These are phyloP conservation scores for Orcinus orca DNA, from an alignment of 2,113 vertebrate species.

Conservation along the genomic window DNA sequence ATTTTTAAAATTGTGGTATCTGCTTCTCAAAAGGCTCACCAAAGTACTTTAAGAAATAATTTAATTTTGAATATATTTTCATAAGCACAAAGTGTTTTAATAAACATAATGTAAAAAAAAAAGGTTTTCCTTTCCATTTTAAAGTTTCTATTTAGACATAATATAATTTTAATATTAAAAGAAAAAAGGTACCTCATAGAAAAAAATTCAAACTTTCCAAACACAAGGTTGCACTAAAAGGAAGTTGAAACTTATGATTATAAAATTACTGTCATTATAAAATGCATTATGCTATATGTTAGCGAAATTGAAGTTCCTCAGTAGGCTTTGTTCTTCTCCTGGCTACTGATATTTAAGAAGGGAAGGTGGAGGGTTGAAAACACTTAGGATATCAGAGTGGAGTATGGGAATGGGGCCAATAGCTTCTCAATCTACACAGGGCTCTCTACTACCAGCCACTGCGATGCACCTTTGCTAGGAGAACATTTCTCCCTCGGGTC, in stretches of 20 bases:
- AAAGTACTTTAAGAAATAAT: conserved; percentile 33
- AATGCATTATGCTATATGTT: not conserved
- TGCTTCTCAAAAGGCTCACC: not conserved
- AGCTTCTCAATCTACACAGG: not conserved
- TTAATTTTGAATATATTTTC: conserved; percentile 53
- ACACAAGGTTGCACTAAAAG: conserved; percentile 1
- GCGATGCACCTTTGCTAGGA: not conserved
- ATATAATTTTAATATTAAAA: conserved; percentile 54
- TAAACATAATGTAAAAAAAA: conserved; percentile 55
- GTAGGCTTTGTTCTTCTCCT: not conserved
- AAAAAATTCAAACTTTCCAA: not conserved
- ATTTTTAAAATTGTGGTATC: not conserved
- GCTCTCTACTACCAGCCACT: not conserved
- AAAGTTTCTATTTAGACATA: conserved; percentile 59
- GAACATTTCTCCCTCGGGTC: not conserved
- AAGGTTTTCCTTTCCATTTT: conserved; percentile 7
- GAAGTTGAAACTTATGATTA: conserved; percentile 30
- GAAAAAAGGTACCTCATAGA: conserved; percentile 44
- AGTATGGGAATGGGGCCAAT: not conserved
- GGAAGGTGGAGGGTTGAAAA: not conserved
- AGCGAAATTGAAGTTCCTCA: not conserved
- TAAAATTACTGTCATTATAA: not conserved
- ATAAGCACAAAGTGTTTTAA: conserved; percentile 41
- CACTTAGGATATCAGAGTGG: not conserved
- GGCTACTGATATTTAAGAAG: not conserved